These are phyloP conservation scores for Pyrochroa serraticornis DNA, from an alignment of 2,888 invertebrate species.

Conservation along the genomic window DNA sequence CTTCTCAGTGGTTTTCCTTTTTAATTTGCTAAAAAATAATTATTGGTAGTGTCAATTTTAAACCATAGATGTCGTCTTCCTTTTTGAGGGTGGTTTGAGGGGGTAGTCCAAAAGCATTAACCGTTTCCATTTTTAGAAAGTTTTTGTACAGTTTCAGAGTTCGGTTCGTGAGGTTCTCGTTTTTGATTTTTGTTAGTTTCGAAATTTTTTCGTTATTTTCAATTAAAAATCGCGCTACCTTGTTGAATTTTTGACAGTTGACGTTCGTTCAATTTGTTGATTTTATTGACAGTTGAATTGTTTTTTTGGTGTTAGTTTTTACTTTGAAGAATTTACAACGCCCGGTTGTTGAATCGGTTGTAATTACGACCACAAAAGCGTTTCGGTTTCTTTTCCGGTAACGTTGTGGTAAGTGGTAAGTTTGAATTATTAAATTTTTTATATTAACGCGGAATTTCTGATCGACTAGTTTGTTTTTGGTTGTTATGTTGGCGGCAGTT, in stretches of 20 bases:
- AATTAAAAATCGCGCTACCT: slow-evolving; percentile 12
- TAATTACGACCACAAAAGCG: not conserved
- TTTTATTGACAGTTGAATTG: slow-evolving; percentile 26
- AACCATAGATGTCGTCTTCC: too few species aligned
- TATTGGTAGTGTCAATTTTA: too few species aligned
- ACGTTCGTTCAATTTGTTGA: slow-evolving; percentile 16
- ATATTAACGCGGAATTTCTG: not conserved
- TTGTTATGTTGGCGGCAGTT: slow-evolving; percentile 35
- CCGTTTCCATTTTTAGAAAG: too few species aligned
- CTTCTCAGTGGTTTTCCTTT: too few species aligned
- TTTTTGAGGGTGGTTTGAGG: too few species aligned
- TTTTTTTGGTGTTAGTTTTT: slow-evolving; percentile 24
- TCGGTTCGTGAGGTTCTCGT: too few species aligned
- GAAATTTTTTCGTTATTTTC: not conserved
- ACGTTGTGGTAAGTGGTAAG: not conserved
- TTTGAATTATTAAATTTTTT: too few species aligned
- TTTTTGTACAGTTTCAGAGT: too few species aligned
- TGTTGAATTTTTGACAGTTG: slow-evolving; percentile 26
- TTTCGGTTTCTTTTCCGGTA: too few species aligned
- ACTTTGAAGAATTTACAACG: not conserved
- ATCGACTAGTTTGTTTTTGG: slow-evolving; percentile 10
- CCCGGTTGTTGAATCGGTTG: not conserved
- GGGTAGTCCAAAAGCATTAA: too few species aligned
- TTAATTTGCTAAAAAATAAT: too few species aligned
- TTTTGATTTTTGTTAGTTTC: too few species aligned